These are phyloP conservation scores for Drosophila pseudotakahashii DNA, from an alignment of 2,888 invertebrate genomes.

Conservation along the genomic window DNA sequence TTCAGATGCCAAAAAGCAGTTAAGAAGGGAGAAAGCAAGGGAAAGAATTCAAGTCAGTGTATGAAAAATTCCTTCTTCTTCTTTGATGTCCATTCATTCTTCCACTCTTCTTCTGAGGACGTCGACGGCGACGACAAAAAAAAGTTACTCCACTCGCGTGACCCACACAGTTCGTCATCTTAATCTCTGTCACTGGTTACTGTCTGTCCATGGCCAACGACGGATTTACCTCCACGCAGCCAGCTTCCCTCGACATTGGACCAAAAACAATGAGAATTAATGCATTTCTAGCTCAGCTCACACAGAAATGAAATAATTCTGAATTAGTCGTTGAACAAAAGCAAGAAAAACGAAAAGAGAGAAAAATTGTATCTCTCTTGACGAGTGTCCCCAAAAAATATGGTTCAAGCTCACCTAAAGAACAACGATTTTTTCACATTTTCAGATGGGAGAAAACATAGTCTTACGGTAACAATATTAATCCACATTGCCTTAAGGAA, in stretches of 20 bases:
- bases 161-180: conserved; percentile 75
- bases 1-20: conserved; percentile 5
- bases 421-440: too few species aligned
- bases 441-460: background rate
- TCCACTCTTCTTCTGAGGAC: background rate
- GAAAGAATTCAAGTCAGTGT: conserved; percentile 25
- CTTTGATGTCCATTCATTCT: conserved; percentile 10
- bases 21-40: conserved; percentile 4
- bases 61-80: conserved; percentile 23
- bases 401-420: background rate
- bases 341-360: background rate
- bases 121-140: background rate
- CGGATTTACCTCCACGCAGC: background rate
- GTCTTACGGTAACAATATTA: conserved; percentile 2
- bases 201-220: background rate
- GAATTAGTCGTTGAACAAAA: conserved; percentile 60
- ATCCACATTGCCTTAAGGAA: background rate
- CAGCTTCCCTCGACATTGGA: background rate
- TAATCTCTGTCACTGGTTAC: conserved; percentile 56
- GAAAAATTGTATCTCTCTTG: background rate
- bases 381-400: background rate
- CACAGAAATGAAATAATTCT: conserved; percentile 74
- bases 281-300: conserved; percentile 61
- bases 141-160: conserved; percentile 62
- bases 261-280: conserved; percentile 72